Percentiles rank a stretch among this genome's conserved stretches.
phyloP scores from a whole-genome alignment of 2,797 vertebrate genomes.

The Sebastes oblongus region DNA sequence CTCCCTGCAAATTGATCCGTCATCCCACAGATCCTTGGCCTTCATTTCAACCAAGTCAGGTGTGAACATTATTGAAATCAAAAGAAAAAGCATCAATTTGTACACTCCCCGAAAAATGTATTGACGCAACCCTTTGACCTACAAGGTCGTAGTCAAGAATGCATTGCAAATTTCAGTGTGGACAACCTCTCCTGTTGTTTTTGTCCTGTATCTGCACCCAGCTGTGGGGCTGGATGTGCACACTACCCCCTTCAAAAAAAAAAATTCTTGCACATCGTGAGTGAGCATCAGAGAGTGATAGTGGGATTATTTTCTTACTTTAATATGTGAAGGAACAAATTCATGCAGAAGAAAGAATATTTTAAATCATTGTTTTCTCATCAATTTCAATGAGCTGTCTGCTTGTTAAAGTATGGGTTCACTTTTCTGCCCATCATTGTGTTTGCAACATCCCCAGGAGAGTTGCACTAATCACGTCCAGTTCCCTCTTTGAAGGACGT shows the following conservation, averaged over 20 bases:
- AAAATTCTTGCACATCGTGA: neutral
- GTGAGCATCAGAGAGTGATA: neutral
- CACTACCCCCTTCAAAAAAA: too few relatives aligned
- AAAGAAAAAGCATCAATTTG: neutral
- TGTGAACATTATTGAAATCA: neutral
- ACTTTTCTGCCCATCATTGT: neutral
- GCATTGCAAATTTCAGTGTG: neutral
- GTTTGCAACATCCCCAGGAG: conserved; percentile 24
- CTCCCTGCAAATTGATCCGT: neutral
- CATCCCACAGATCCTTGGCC: neutral
- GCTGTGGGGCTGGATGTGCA: neutral
- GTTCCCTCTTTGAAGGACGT: neutral
- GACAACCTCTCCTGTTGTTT: neutral
- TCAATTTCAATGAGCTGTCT: neutral
- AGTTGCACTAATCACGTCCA: neutral
- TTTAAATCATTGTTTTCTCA: neutral
- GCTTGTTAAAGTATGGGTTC: neutral
- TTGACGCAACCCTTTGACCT: neutral
- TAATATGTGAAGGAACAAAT: neutral
- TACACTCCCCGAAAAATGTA: neutral
- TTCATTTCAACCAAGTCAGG: neutral
- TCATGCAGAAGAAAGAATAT: neutral
- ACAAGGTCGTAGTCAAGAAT: neutral
- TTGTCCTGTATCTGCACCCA: neutral
- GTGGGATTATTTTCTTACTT: too few relatives aligned